Evolutionary conservation across 2,797 vertebrate species (phyloP).

Genomic region (Odontamblyopus lacepedii): DNA sequence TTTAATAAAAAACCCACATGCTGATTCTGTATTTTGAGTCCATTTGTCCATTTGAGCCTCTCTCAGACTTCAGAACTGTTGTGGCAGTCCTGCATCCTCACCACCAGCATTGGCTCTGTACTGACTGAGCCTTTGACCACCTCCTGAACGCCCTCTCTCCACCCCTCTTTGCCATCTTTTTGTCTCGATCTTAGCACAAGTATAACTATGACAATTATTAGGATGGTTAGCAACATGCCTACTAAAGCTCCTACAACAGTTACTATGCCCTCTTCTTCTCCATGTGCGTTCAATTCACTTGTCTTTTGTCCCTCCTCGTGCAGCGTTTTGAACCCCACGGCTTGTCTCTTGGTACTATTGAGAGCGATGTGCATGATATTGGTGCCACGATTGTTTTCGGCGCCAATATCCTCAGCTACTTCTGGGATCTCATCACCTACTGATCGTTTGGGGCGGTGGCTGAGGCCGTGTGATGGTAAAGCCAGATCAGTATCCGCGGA

Average conservation of each 20-base stretch:
- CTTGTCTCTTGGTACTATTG: constrained; percentile 69
- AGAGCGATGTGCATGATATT: constrained; percentile 92
- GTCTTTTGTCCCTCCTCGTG: constrained; percentile 66
- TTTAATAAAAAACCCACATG: constrained; percentile 52
- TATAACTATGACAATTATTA: constrained; percentile 58
- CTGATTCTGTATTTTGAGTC: constrained; percentile 34
- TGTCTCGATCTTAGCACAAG: constrained; percentile 74
- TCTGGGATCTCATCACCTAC: constrained; percentile 52
- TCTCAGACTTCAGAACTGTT: constrained; percentile 94
- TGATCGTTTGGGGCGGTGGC: constrained; percentile 73
- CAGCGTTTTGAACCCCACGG: constrained; percentile 57
- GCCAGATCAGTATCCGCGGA: constrained; percentile 31
- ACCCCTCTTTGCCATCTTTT: constrained; percentile 65
- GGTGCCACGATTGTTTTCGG: constrained; percentile 85
- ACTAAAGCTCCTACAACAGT: constrained; percentile 75
- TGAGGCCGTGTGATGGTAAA: background rate
- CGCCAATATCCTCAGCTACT: constrained; percentile 78
- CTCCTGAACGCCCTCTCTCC: constrained; percentile 72
- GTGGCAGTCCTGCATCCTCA: constrained; percentile 74
- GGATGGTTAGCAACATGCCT: constrained; percentile 80
- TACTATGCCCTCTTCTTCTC: constrained; percentile 67
- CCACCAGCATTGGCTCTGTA: constrained; percentile 84
- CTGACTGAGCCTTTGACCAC: constrained; percentile 72
- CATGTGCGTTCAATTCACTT: constrained; percentile 64
- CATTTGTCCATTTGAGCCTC: constrained; percentile 29